Conservation (phyloP, 2,113 vertebrate genomes). For the Lutjanus erythropterus region DNA sequence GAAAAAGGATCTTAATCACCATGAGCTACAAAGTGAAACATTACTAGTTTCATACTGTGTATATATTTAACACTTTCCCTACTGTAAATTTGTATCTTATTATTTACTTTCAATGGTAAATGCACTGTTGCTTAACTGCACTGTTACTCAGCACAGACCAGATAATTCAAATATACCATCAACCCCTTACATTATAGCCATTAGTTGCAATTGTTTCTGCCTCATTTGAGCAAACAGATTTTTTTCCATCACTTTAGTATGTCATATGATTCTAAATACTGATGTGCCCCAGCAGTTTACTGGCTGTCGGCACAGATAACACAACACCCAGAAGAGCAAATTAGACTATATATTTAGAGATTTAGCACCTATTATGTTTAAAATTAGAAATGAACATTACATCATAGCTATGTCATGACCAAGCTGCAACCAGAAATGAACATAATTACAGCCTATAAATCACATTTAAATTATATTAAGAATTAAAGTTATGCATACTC, state of each 20-base stretch:
- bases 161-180: neutral
- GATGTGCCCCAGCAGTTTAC: slow-evolving; percentile 7
- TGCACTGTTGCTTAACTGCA: neutral
- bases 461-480: too few relatives aligned
- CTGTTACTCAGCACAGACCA: slow-evolving; percentile 2
- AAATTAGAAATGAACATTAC: neutral
- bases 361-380: neutral
- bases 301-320: slow-evolving; percentile 20
- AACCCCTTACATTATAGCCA: neutral
- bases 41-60: neutral
- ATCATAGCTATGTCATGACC: neutral
- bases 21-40: neutral
- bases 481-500: too few relatives aligned
- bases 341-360: neutral
- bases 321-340: neutral
- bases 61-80: neutral
- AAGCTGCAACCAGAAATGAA: too few relatives aligned
- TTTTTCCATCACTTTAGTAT: slow-evolving; percentile 15
- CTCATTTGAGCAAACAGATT: slow-evolving; percentile 32
- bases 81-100: neutral
- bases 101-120: neutral
- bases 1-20: neutral
- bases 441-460: too few relatives aligned
- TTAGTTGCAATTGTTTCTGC: slow-evolving; percentile 22
- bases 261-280: slow-evolving; percentile 11